Base-by-base conservation (phyloP, 2,113 vertebrate genomes). In the Albula glossodonta region DNA sequence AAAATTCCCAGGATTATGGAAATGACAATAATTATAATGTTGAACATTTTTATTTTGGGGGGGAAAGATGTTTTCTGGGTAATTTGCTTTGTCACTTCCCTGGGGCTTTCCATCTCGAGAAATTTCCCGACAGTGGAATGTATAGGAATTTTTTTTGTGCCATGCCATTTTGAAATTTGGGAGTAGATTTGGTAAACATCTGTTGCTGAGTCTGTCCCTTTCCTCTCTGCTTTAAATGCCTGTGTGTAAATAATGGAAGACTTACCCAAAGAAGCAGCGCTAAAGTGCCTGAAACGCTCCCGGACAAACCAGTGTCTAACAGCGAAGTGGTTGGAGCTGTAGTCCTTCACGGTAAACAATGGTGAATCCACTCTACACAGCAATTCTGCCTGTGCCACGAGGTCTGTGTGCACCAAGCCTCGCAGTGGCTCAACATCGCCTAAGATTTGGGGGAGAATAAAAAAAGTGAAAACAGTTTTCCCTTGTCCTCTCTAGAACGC, bases 321-420 rank as follows among this genome's bases (percentile, higher is more conserved):
- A 8, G 41, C 12, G 10, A 74, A 84, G 74, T 22, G 57, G 63
- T 51, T n/a, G 19, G 11, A 51, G 51, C 83, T 22, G 63, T 2
- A 74, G 17, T 84, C 48, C 25, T 84, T 22, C 50, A 57, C 53
- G 13, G 17, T 84, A 84, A 84, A 84, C 83, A 70, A 50, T 51
- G 15, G 10, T 49, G 48, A 25, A 52, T 52, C 80, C 50, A 25
- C 49, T 6, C 49, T 7, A n/a, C 17, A 2, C 4, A 19, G 2
- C 60, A 7, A 60, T 11, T 60, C 56, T 60, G 56, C 3, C 56
- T 13, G 60, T 66, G 22, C 22, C 22, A 19, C 22, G 50, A 74
- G 56, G 49, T 50, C 0, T 50, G 13, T 53, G 66, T 8, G 5
- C n/a, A 66, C 48, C 41, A 49, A 84, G 83, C 83, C 57, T 7